Evolutionary conservation across 2,797 vertebrate species (phyloP).

Genomic region (Numenius phaeopus): DNA sequence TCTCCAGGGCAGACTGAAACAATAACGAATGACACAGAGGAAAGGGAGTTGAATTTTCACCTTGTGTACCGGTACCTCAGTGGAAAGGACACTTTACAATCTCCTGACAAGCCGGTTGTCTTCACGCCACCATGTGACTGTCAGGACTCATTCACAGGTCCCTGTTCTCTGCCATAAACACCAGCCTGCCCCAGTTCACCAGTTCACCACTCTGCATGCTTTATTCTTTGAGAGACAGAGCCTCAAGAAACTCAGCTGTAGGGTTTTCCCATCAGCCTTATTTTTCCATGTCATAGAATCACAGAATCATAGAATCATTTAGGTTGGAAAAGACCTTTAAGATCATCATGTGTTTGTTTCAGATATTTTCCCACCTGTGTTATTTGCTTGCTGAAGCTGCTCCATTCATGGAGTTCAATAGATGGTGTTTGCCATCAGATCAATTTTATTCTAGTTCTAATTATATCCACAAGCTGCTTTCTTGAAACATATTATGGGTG

Average conservation of each 20-base stretch:
- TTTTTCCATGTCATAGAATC: not conserved
- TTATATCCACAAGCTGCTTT: conserved; percentile 82
- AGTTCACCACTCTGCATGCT: not conserved
- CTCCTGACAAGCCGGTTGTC: not conserved
- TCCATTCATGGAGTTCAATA: conserved; percentile 72
- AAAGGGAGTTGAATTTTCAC: not conserved
- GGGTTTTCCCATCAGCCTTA: not conserved
- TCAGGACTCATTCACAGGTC: not conserved
- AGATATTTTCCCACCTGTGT: conserved; percentile 51
- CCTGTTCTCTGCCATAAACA: not conserved
- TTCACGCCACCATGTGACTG: not conserved
- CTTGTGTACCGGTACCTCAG: not conserved
- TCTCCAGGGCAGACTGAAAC: not conserved
- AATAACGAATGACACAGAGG: not conserved
- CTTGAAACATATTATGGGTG: conserved; percentile 75
- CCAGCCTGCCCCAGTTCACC: not conserved
- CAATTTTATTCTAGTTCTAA: conserved; percentile 81
- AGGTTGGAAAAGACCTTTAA: not conserved
- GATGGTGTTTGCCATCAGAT: conserved; percentile 81
- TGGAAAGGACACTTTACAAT: not conserved
- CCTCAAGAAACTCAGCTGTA: not conserved
- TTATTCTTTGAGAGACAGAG: not conserved
- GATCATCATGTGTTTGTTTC: not conserved
- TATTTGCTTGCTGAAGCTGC: conserved; percentile 63
- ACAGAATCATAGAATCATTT: not conserved